phyloP scores from a whole-genome alignment of 2,797 vertebrate species.

The Echeneis naucrates region DNA sequence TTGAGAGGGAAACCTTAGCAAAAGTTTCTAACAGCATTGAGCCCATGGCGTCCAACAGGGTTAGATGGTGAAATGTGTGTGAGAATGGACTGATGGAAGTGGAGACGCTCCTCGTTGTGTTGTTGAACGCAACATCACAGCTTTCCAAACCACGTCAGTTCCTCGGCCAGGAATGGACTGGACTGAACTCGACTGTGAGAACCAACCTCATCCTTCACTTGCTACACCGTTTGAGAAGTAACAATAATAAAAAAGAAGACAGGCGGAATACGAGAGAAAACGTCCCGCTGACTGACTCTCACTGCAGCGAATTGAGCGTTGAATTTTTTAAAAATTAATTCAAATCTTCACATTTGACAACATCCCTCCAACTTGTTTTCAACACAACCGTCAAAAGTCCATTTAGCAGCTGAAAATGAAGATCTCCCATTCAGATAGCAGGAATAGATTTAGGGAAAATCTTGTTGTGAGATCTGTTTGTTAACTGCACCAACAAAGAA shows the following conservation, averaged over 20 bases:
- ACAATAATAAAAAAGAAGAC: conserved; percentile 3
- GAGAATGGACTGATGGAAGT: conserved; percentile 22
- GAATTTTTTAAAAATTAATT: no score
- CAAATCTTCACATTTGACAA: neutral
- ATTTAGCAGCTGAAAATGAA: neutral
- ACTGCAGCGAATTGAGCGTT: conserved; percentile 5
- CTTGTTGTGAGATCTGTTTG: neutral
- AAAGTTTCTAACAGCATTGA: conserved; percentile 73
- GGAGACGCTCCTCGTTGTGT: conserved; percentile 7
- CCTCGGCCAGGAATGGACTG: neutral
- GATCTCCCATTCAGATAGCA: neutral
- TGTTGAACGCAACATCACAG: conserved; percentile 26
- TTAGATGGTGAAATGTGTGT: conserved; percentile 33
- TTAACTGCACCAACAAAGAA: neutral
- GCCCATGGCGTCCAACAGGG: conserved; percentile 59
- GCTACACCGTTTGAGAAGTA: conserved; percentile 21
- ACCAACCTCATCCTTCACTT: conserved; percentile 23
- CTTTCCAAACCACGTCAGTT: neutral
- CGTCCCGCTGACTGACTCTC: conserved; percentile 12
- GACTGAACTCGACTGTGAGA: conserved; percentile 3
- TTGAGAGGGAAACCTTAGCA: conserved; percentile 53
- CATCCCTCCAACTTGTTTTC: neutral
- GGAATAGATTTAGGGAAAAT: conserved; percentile 13
- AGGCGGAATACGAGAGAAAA: conserved; percentile 11
- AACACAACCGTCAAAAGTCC: conserved; percentile 4